These are phyloP conservation scores for Xanthorhoe spadicearia DNA, from an alignment of 2,888 invertebrate genomes.

Conservation along the genomic window DNA sequence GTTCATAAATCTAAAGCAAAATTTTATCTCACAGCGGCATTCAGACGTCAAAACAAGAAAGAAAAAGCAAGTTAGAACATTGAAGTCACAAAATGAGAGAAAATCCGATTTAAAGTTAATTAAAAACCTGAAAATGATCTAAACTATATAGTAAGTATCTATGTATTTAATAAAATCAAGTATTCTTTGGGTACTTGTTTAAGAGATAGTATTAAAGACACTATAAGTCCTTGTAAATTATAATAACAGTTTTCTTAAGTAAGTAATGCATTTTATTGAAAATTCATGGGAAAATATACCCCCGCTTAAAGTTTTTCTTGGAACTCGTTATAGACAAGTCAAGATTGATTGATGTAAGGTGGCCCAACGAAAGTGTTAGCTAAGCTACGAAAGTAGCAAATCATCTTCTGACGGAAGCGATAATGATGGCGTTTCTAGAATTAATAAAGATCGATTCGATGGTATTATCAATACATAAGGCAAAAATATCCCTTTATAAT, in stretches of 20 bases:
- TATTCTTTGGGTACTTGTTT: too few relatives aligned
- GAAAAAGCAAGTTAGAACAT: background rate
- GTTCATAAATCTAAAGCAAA: slow-evolving; percentile 18
- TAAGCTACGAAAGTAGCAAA: slow-evolving; percentile 23
- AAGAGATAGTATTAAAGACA: too few relatives aligned
- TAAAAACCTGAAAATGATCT: too few relatives aligned
- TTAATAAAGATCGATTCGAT: background rate
- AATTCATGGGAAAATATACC: background rate
- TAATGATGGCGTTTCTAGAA: slow-evolving; percentile 3
- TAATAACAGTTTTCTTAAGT: too few relatives aligned
- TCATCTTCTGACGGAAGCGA: slow-evolving; percentile 26
- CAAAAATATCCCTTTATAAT: too few relatives aligned
- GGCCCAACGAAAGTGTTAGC: slow-evolving; percentile 28
- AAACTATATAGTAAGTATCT: too few relatives aligned
- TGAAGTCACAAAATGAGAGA: background rate
- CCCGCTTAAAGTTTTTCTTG: background rate
- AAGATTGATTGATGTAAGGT: slow-evolving; percentile 35
- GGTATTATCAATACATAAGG: background rate
- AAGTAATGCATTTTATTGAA: background rate
- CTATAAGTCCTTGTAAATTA: too few relatives aligned
- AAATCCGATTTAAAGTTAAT: too few relatives aligned
- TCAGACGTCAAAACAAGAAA: background rate
- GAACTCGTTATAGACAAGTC: slow-evolving; percentile 15
- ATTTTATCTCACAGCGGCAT: background rate
- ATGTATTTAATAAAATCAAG: too few relatives aligned